These are phyloP conservation scores for Pocillopora grandis DNA, from an alignment of 92 coral and sea anemone species.

Conservation along the genomic window DNA sequence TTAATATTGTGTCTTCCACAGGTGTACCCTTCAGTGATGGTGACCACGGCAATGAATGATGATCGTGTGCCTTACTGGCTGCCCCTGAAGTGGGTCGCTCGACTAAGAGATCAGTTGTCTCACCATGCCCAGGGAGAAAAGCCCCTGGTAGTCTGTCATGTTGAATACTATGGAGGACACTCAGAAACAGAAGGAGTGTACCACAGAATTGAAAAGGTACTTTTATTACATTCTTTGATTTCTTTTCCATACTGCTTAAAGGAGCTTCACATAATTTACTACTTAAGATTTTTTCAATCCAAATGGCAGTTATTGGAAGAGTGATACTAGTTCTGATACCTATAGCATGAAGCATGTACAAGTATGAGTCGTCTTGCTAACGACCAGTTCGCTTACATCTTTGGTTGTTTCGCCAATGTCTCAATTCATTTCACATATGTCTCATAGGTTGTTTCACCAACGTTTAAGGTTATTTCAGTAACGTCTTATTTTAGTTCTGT, in stretches of 20 bases:
- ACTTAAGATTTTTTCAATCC: too few species aligned
- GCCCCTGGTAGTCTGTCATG: conserved; percentile 66
- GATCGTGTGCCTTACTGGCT: conserved; percentile 96
- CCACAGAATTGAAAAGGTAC: conserved; percentile 84
- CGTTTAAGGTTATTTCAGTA: too few species aligned
- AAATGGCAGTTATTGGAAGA: too few species aligned
- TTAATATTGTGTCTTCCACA: neutral
- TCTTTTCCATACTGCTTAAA: neutral
- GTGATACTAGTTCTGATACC: too few species aligned
- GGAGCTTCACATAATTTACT: neutral
- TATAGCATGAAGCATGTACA: too few species aligned
- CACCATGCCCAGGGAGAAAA: conserved; percentile 4
- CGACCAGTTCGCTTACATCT: too few species aligned
- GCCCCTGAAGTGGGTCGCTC: conserved; percentile 89
- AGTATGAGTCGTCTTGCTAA: too few species aligned
- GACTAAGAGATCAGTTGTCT: conserved; percentile 61
- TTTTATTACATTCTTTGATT: neutral
- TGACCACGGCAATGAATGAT: conserved; percentile 77
- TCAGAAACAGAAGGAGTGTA: conserved; percentile 70
- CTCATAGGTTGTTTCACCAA: too few species aligned
- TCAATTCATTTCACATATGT: too few species aligned
- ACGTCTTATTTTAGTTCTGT: too few species aligned
- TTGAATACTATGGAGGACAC: conserved; percentile 90
- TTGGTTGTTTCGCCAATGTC: too few species aligned
- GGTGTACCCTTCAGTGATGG: conserved; percentile 86